Evolutionary conservation across 2,888 invertebrate genomes (phyloP).

Genomic region (Lydus trimaculatus): DNA sequence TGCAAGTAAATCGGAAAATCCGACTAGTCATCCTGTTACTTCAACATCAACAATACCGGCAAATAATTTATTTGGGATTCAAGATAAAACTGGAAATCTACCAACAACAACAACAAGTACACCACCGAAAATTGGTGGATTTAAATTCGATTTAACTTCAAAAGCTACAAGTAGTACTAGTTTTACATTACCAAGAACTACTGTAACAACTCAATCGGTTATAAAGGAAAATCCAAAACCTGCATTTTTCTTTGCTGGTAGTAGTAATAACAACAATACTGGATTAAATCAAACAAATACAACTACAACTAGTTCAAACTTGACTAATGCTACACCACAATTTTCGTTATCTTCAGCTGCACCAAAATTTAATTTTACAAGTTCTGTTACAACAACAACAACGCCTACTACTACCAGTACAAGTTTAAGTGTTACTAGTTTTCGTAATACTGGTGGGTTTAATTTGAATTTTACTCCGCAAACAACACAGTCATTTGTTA

Average conservation of each 20-base stretch:
- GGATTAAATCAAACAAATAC: not conserved
- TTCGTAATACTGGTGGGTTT: not conserved
- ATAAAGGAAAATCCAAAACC: not conserved
- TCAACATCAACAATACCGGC: not conserved
- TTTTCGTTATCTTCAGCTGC: not conserved
- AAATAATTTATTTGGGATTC: not conserved
- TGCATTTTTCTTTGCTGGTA: not conserved
- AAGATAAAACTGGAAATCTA: not conserved
- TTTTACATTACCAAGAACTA: not conserved
- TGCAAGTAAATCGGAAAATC: not conserved
- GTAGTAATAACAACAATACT: not conserved
- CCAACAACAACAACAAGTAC: not conserved
- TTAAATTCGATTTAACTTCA: conserved; percentile 21
- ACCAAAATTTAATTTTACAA: not conserved
- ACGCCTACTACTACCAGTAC: not conserved
- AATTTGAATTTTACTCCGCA: not conserved
- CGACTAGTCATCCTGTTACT: not conserved
- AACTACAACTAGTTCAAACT: not conserved
- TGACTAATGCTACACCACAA: not conserved
- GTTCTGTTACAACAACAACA: not conserved
- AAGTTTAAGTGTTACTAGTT: not conserved
- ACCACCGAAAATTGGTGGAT: conserved; percentile 18
- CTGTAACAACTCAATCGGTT: not conserved
- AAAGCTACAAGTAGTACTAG: not conserved
- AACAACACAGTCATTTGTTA: not conserved